phyloP scores from a whole-genome alignment of 1,140 invertebrate genomes.

The Bombus waltoni region DNA sequence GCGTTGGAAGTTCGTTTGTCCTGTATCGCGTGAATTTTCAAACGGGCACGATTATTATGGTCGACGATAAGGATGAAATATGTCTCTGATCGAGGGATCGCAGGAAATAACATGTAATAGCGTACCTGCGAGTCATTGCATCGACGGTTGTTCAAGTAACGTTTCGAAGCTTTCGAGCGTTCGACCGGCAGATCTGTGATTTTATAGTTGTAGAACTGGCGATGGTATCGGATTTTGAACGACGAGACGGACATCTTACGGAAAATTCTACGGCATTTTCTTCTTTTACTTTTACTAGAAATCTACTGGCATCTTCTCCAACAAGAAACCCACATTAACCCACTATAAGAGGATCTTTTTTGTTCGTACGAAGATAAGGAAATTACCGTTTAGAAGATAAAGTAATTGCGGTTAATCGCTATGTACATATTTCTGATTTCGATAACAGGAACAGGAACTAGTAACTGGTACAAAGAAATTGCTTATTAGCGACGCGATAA shows the following conservation, averaged over 20 bases:
- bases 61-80: constrained; percentile 7
- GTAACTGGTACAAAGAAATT: not conserved
- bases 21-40: not conserved
- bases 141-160: not conserved
- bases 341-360: not conserved
- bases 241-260: not conserved
- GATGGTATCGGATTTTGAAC: not conserved
- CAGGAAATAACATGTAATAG: not conserved
- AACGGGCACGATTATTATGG: not conserved
- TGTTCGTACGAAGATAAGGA: not conserved
- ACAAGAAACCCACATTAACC: not conserved
- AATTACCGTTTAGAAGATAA: not conserved
- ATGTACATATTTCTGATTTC: not conserved
- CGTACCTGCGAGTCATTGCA: not conserved
- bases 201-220: not conserved
- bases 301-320: not conserved
- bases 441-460: not conserved
- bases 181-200: too few species aligned
- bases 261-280: not conserved
- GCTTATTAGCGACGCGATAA: too few species aligned
- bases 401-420: not conserved
- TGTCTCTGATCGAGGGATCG: not conserved
- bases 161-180: not conserved
- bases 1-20: constrained; percentile 8
- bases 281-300: not conserved